Percentiles rank a stretch among this genome's conserved stretches.
Conservation (phyloP, 2,888 invertebrate species). For the Scaptomyza polygonia region DNA sequence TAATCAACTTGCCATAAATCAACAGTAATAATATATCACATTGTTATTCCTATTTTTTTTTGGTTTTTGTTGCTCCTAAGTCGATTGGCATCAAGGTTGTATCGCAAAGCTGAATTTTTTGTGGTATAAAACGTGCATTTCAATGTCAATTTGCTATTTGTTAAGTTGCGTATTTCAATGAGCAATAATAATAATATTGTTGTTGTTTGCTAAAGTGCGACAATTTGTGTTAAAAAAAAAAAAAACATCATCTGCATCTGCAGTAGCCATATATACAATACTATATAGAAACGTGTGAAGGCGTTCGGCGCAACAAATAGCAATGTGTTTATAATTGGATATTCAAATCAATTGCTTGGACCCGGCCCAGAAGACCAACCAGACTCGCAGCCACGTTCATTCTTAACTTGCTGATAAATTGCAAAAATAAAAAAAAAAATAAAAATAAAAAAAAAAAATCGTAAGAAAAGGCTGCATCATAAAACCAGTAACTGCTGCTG, state of each 20-base stretch:
- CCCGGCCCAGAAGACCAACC: no score
- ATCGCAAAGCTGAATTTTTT: background rate
- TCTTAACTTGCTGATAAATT: conserved; percentile 60
- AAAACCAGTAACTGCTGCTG: conserved; percentile 29
- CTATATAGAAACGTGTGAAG: conserved; percentile 12
- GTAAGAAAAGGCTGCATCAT: conserved; percentile 24
- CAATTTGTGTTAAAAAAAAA: conserved; percentile 68
- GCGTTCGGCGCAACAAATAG: conserved; percentile 16
- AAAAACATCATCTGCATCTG: conserved; percentile 17
- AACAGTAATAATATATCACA: conserved; percentile 19
- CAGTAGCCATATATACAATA: conserved; percentile 11
- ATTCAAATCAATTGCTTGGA: conserved; percentile 76
- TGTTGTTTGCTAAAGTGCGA: conserved; percentile 56
- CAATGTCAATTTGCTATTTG: conserved; percentile 39
- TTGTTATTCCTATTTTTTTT: conserved; percentile 16
- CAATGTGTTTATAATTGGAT: conserved; percentile 81
- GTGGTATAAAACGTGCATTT: conserved; percentile 14
- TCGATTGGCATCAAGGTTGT: conserved; percentile 8
- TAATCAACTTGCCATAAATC: conserved; percentile 25
- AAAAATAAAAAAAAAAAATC: background rate
- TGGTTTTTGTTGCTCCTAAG: no score
- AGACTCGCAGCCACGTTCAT: background rate
- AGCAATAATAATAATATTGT: conserved; percentile 1
- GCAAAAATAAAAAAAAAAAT: conserved; percentile 15
- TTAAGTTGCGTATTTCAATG: conserved; percentile 20